A percentile compares a stretch with the other conserved stretches of the same genome.
Conservation (phyloP, 1,140 invertebrate species). For the Doryteuthis pealeii region DNA sequence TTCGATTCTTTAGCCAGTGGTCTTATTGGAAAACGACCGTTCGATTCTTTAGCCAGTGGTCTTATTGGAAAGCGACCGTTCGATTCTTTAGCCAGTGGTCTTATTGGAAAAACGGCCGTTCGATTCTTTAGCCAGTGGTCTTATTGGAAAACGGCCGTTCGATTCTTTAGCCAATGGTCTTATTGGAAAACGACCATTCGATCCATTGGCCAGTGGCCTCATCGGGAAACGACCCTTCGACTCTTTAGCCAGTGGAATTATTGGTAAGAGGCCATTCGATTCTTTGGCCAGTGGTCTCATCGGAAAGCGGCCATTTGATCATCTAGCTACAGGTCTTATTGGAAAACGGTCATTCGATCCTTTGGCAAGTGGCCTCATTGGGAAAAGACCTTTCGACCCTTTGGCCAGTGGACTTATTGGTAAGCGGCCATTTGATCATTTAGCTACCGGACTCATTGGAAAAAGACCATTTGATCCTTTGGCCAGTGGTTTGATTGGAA, state of each 20-base stretch:
- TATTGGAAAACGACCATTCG: conserved; percentile 30
- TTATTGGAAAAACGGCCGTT: conserved; percentile 26
- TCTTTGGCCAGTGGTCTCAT: conserved; percentile 34
- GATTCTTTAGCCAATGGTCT: conserved; percentile 23
- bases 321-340: conserved; percentile 8
- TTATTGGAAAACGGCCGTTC: conserved; percentile 25
- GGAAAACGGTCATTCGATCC: conserved; percentile 17
- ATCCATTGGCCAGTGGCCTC: conserved; percentile 29
- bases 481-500: conserved; percentile 41
- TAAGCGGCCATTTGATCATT: conserved; percentile 14
- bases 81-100: conserved; percentile 19
- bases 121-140: conserved; percentile 10
- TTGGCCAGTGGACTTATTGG: conserved; percentile 11
- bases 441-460: conserved; percentile 25
- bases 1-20: conserved; percentile 32
- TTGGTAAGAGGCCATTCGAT: conserved; percentile 28
- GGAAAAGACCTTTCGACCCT: conserved; percentile 28
- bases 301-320: conserved; percentile 25
- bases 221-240: conserved; percentile 33
- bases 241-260: conserved; percentile 27
- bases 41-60: conserved; percentile 24
- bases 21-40: conserved; percentile 32
- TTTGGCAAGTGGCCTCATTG: conserved; percentile 25
- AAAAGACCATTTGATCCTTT: conserved; percentile 28
- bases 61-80: conserved; percentile 20